Percentiles rank a stretch among this genome's conserved stretches.
phyloP scores from a whole-genome alignment of 1,140 invertebrate genomes.

The Elymnias hypermnestra region DNA sequence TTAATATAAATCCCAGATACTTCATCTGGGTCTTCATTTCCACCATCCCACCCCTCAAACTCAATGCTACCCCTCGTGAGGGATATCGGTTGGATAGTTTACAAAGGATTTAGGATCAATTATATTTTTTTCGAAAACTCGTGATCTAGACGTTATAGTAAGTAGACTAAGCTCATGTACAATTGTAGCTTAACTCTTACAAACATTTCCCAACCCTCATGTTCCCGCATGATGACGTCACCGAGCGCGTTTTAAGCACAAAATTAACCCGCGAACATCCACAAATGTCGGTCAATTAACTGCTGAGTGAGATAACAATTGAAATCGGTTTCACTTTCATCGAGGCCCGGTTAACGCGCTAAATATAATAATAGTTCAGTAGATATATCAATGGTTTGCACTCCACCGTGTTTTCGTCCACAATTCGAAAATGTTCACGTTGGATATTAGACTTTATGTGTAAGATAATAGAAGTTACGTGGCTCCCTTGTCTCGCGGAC shows the following conservation, averaged over 20 bases:
- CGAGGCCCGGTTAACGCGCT: slow-evolving; percentile 50
- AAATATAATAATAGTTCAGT: slow-evolving; percentile 71
- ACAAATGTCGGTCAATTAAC: slow-evolving; percentile 73
- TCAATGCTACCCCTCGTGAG: too few species aligned
- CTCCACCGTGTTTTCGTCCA: slow-evolving; percentile 38
- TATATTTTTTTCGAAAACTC: too few species aligned
- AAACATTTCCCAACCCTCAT: slow-evolving; percentile 1
- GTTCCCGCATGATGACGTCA: slow-evolving; percentile 8
- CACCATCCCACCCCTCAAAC: too few species aligned
- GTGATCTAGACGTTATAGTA: too few species aligned
- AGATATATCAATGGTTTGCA: slow-evolving; percentile 52
- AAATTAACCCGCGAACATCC: slow-evolving; percentile 60
- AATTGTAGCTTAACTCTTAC: not conserved
- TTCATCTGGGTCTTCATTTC: too few species aligned
- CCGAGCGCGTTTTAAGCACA: slow-evolving; percentile 40
- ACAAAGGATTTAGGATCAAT: too few species aligned
- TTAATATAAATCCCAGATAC: too few species aligned
- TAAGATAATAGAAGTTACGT: slow-evolving; percentile 4
- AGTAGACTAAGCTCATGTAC: too few species aligned
- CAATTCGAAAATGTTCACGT: slow-evolving; percentile 9
- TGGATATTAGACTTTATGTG: slow-evolving; percentile 12
- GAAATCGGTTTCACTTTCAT: slow-evolving; percentile 68
- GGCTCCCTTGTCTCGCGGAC: slow-evolving; percentile 8
- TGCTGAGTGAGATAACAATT: slow-evolving; percentile 65
- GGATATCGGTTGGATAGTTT: too few species aligned